These are phyloP conservation scores for Aphelenchoides fujianensis DNA, from an alignment of 1,140 invertebrate genomes.

Conservation along the genomic window DNA sequence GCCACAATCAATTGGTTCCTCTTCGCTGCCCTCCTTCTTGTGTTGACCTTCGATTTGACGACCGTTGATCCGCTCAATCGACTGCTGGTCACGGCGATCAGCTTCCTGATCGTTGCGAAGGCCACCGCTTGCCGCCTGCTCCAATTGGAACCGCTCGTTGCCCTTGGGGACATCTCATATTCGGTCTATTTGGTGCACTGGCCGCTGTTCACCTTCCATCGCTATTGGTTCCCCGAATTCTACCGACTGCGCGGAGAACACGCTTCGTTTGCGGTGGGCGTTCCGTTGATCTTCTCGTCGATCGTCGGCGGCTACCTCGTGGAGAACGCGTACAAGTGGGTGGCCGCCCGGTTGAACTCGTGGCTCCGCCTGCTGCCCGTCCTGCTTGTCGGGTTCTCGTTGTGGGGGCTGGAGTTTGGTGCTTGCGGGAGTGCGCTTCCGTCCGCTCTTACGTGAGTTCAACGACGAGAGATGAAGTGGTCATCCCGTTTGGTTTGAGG, in stretches of 20 bases:
- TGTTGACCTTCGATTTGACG: not conserved
- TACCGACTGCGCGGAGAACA: not conserved
- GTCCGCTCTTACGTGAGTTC: no score
- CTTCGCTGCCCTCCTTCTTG: not conserved
- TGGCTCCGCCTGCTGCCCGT: not conserved
- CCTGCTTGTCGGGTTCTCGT: no score
- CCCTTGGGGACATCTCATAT: slow-evolving; percentile 6
- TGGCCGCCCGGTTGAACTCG: not conserved
- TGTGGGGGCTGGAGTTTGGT: no score
- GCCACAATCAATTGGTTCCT: not conserved
- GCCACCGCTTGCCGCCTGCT: not conserved
- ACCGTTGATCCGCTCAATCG: not conserved
- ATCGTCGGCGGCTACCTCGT: not conserved
- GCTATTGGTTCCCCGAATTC: slow-evolving; percentile 5
- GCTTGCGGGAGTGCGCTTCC: no score
- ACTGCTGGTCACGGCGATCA: not conserved
- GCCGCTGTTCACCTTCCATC: not conserved
- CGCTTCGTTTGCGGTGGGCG: not conserved
- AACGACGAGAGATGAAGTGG: no score
- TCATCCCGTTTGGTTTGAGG: slow-evolving; percentile 1
- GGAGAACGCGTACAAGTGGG: not conserved
- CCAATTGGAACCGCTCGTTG: not conserved
- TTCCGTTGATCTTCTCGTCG: not conserved
- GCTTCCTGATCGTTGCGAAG: not conserved
- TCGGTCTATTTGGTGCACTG: not conserved